Evolutionary conservation across 2,888 invertebrate species (phyloP).

Genomic region (Drosophila colorata): DNA sequence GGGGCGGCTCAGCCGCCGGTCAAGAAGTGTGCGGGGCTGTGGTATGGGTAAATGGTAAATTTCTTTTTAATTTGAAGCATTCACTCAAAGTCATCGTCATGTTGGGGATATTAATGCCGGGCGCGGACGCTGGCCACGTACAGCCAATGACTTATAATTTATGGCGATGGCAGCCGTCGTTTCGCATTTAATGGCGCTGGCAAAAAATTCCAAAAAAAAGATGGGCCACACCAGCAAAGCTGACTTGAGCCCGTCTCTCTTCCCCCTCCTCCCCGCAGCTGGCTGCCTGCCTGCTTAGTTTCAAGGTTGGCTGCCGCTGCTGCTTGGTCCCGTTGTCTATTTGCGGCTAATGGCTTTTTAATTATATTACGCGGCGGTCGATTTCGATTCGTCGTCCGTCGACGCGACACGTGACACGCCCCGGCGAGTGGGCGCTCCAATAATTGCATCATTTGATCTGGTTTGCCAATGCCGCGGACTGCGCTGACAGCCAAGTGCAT

Average conservation of each 20-base stretch:
- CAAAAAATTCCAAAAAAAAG: slow-evolving; percentile 24
- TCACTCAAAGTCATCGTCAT: slow-evolving; percentile 83
- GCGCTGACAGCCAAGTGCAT: slow-evolving; percentile 61
- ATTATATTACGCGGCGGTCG: slow-evolving; percentile 75
- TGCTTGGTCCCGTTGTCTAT: slow-evolving; percentile 40
- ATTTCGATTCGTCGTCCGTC: slow-evolving; percentile 50
- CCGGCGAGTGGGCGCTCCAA: slow-evolving; percentile 23
- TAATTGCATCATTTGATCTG: slow-evolving; percentile 78
- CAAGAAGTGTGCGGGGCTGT: slow-evolving; percentile 29
- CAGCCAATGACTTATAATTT: slow-evolving; percentile 81
- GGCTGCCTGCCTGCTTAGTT: slow-evolving; percentile 22
- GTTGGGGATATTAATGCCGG: slow-evolving; percentile 77
- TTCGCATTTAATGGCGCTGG: slow-evolving; percentile 65
- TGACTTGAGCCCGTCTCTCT: slow-evolving; percentile 3
- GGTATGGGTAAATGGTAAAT: slow-evolving; percentile 79
- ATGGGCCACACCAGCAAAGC: slow-evolving; percentile 20
- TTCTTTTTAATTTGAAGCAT: slow-evolving; percentile 83
- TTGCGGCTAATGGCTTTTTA: slow-evolving; percentile 76
- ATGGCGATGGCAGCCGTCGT: slow-evolving; percentile 70
- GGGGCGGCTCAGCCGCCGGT: slow-evolving; percentile 21
- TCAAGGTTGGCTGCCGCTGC: slow-evolving; percentile 58
- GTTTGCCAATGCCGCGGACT: slow-evolving; percentile 46
- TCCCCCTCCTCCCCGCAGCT: not conserved
- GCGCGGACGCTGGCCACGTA: slow-evolving; percentile 48
- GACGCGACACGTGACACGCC: slow-evolving; percentile 8